Evolutionary conservation across 2,113 vertebrate genomes (phyloP).

Genomic region (Brevimyrus niger): DNA sequence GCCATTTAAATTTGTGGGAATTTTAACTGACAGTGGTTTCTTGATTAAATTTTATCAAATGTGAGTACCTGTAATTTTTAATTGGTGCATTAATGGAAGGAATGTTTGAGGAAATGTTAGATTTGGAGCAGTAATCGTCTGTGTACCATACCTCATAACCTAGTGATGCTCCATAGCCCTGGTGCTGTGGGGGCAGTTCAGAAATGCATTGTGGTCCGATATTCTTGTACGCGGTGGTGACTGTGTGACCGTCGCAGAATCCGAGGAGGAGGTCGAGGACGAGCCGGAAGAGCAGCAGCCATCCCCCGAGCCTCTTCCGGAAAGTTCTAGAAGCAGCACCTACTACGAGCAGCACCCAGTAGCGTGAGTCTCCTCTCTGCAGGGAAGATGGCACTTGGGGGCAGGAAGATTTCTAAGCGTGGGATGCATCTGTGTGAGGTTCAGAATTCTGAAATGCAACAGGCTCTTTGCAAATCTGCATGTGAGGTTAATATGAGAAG

Average conservation of each 20-base stretch:
- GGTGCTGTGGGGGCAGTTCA: not conserved
- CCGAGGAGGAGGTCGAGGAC: constrained; percentile 79
- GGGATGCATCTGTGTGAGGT: not conserved
- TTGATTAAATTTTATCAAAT: not conserved
- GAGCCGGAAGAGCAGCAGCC: constrained; percentile 72
- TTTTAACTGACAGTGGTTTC: not conserved
- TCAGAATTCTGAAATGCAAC: not conserved
- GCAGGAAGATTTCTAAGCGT: not conserved
- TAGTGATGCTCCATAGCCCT: not conserved
- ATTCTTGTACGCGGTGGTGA: not conserved
- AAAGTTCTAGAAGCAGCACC: constrained; percentile 57
- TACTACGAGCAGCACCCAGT: constrained; percentile 74
- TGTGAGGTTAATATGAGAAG: not conserved
- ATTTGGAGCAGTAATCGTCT: no score
- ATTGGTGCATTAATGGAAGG: not conserved
- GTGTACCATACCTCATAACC: not conserved
- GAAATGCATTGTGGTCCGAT: not conserved
- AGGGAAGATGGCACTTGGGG: not conserved
- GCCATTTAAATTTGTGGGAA: not conserved
- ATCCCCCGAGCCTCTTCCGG: constrained; percentile 74
- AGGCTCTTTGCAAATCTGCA: not conserved
- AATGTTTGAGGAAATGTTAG: not conserved
- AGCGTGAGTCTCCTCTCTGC: constrained; percentile 53
- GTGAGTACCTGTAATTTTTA: not conserved
- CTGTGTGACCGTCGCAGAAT: constrained; percentile 54